Conservation (phyloP, 2,888 invertebrate genomes). For the Spialia ferax region DNA sequence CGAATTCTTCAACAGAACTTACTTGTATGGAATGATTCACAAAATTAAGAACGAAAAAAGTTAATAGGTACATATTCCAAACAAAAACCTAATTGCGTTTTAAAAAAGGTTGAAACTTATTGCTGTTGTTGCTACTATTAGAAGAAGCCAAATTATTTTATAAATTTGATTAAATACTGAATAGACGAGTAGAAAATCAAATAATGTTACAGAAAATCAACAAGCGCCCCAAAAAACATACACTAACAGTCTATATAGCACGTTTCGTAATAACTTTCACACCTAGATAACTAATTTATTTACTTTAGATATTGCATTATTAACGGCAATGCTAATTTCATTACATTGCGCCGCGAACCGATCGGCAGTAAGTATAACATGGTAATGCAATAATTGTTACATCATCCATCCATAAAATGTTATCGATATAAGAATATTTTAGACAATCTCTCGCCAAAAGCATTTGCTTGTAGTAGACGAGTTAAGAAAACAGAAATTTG, state of each 20-base stretch:
- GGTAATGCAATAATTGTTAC: conserved; percentile 19
- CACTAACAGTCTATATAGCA: not conserved
- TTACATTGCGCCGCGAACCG: conserved; percentile 6
- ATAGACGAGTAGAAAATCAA: not conserved
- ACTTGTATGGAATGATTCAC: too few species aligned
- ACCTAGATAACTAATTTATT: conserved; percentile 7
- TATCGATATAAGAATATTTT: conserved; percentile 15
- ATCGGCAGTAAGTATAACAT: conserved; percentile 20
- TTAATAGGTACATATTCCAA: too few species aligned
- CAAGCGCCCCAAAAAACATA: not conserved
- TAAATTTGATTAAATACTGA: not conserved
- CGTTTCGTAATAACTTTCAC: conserved; percentile 15
- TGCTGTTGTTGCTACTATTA: too few species aligned
- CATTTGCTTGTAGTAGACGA: too few species aligned
- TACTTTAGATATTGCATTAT: conserved; percentile 13
- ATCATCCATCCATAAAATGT: conserved; percentile 2
- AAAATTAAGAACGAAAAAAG: too few species aligned
- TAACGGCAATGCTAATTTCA: conserved; percentile 24
- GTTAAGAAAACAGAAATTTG: too few species aligned
- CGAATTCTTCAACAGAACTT: too few species aligned
- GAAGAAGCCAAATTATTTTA: too few species aligned
- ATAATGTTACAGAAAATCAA: too few species aligned
- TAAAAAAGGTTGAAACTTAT: too few species aligned
- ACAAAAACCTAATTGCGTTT: too few species aligned
- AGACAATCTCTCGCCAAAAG: not conserved